Evolutionary conservation across 2,113 vertebrate species (phyloP), one percentile per base, ranked within the genome.

Genomic region (Petrocephalus zakoni): DNA sequence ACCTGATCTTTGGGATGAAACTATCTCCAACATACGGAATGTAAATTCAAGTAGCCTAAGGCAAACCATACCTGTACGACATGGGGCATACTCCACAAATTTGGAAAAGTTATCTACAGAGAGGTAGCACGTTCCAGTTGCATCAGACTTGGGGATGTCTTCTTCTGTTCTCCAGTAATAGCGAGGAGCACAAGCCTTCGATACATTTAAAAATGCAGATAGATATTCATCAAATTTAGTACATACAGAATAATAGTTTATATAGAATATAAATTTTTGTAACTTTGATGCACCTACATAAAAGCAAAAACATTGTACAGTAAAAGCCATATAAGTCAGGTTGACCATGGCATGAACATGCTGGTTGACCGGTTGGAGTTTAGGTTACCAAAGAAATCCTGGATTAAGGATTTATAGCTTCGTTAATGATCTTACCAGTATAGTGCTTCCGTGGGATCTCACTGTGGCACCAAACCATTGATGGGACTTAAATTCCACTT

Each of bases 391-490:
- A 47, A 84, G 46, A 84, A 47, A 84, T 11, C 11, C n/a, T 51
- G 82, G 9, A n/a, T 51, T 75, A 25, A 52, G 22, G 7, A 5
- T 49, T 82, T 25, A n/a, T 19, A 86, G 1, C 64, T 87, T 21
- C 52, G 22, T 47, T n/a, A 55, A 21, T 90, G 49, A 11, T 13
- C 95, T 96, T 95, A 98, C 97, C 97, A 98, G 92, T 88, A 98
- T 97, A 6, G 96, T 97, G 92, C 96, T 96, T 37, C 94, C 94
- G 8, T 97, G 97, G 29, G 97, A 96, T 81, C 97, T 96, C 75
- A 98, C 95, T 0, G 97, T 98, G 4, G 97, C 97, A 17, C 97
- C 97, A 15, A 98, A 98, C 97, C 97, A 98, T 90, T 98, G 97
- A 91, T 96, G 92, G 58, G 97, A 98, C 93, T 98, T 98, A 92